These are phyloP conservation scores for Apamea crenata DNA, from an alignment of 2,888 invertebrate species.

Conservation along the genomic window DNA sequence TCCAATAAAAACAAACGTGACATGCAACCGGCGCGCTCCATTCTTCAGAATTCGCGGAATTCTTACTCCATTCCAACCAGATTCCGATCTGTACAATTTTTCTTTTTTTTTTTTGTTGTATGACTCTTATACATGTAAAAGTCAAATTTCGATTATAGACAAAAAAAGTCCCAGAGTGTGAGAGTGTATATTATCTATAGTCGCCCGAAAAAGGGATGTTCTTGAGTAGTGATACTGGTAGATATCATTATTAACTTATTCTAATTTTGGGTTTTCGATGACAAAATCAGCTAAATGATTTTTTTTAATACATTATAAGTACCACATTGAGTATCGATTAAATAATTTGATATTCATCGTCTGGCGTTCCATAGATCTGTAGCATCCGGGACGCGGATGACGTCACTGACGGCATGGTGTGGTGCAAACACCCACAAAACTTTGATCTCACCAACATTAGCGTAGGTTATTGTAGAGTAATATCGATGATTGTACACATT, in stretches of 20 bases:
- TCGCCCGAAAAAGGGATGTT: slow-evolving; percentile 32
- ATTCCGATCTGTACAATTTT: slow-evolving; percentile 10
- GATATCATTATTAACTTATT: slow-evolving; percentile 3
- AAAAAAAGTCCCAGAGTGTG: background rate
- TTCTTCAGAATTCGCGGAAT: slow-evolving; percentile 35
- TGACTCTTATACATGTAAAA: background rate
- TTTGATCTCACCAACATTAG: slow-evolving; percentile 46
- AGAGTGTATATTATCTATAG: background rate
- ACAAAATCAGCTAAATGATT: background rate
- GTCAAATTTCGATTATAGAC: background rate
- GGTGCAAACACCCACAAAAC: slow-evolving; percentile 58
- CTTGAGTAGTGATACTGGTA: background rate
- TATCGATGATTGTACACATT: slow-evolving; percentile 63
- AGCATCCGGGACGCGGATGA: slow-evolving; percentile 70
- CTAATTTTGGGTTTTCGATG: background rate
- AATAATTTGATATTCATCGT: slow-evolving; percentile 62
- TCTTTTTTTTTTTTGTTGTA: too few species aligned
- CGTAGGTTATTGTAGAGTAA: slow-evolving; percentile 37
- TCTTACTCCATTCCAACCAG: slow-evolving; percentile 22
- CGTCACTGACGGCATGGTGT: slow-evolving; percentile 63
- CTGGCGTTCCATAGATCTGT: slow-evolving; percentile 63
- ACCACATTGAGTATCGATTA: slow-evolving; percentile 35
- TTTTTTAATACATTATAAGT: slow-evolving; percentile 10
- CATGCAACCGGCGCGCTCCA: slow-evolving; percentile 12
- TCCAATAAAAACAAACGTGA: slow-evolving; percentile 44